Conservation (phyloP, 2,888 invertebrate genomes). For the Gastracanthus pulcherrimus region DNA sequence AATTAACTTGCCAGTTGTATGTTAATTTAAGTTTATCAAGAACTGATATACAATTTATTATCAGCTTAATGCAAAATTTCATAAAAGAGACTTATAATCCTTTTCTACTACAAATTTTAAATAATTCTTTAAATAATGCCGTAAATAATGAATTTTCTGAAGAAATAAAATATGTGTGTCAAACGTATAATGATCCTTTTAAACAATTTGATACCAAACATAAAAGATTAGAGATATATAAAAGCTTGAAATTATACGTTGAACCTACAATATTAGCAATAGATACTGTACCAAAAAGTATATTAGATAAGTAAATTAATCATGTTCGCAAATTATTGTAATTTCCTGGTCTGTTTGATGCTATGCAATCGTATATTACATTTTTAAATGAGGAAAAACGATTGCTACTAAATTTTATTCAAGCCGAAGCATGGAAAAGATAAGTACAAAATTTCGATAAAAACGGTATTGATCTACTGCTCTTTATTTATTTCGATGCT, state of each 20-base stretch:
- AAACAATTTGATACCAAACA: background rate
- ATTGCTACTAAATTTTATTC: slow-evolving; percentile 30
- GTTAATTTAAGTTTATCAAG: background rate
- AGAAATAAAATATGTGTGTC: slow-evolving; percentile 3
- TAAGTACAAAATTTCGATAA: slow-evolving; percentile 10
- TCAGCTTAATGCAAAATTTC: background rate
- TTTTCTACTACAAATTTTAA: background rate
- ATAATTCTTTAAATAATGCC: slow-evolving; percentile 12
- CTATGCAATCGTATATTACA: slow-evolving; percentile 17
- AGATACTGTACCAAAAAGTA: background rate
- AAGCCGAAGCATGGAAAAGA: slow-evolving; percentile 34
- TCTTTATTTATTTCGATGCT: slow-evolving; percentile 32
- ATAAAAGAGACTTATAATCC: slow-evolving; percentile 22
- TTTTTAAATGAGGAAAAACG: slow-evolving; percentile 26
- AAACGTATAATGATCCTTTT: slow-evolving; percentile 22
- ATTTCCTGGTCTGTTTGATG: slow-evolving; percentile 29
- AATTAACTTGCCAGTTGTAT: slow-evolving; percentile 15
- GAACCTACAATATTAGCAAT: background rate
- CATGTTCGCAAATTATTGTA: background rate
- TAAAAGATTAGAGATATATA: slow-evolving; percentile 5
- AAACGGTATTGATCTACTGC: slow-evolving; percentile 1
- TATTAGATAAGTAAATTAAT: background rate
- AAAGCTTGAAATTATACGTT: slow-evolving; percentile 32
- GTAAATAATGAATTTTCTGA: background rate
- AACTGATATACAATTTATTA: slow-evolving; percentile 5